Evolutionary conservation across 1,140 invertebrate species (phyloP), one percentile per base, ranked within the genome.

Genomic region (Spodoptera litura): DNA sequence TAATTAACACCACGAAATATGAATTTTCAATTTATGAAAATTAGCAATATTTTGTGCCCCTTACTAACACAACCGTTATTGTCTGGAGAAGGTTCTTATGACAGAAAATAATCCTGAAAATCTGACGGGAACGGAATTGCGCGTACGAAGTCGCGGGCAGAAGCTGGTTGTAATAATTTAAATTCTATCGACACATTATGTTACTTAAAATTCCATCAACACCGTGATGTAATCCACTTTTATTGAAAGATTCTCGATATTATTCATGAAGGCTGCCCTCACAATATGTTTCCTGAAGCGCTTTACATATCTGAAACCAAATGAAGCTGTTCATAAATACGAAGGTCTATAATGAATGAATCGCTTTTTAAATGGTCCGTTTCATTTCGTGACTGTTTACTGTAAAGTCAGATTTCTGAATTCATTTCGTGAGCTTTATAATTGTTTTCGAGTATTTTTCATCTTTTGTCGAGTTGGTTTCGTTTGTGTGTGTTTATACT

Each of bases 281-380:
- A 52, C 58, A 68, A 52, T 70, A 68, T 52, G 52, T 70, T 12
- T 52, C 12, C 49, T n/a, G 25, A 2, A 31, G 31, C n/a, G 4
- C 31, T 38, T 5, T 38, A 56, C 9, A 71, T 56, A n/a, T 31
- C 13, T 12, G 56, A 15, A 58, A 49, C 13, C 15, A 61, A 74
- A 74, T 74, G 59, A 55, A 51, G 71, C 44, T 52, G 25, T 70
- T 27, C 12, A 70, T 70, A n/a, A 27, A 51, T 53, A 49, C 66
- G 38, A 52, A 52, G 11, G 49, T 49, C 15, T 49, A 15, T 27
- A n/a, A 12, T n/a, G 68, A 59, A 73, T 61, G 56, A 73, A 73
- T 73, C 11, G 20, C 38, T 44, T 12, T 11, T 58, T 73, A 61
- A 49, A 49, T 59, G 56, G 56, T 9, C 11, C 12, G 8, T 51